These are phyloP conservation scores for Cordilura impudica DNA, from an alignment of 2,888 invertebrate genomes.

Conservation along the genomic window DNA sequence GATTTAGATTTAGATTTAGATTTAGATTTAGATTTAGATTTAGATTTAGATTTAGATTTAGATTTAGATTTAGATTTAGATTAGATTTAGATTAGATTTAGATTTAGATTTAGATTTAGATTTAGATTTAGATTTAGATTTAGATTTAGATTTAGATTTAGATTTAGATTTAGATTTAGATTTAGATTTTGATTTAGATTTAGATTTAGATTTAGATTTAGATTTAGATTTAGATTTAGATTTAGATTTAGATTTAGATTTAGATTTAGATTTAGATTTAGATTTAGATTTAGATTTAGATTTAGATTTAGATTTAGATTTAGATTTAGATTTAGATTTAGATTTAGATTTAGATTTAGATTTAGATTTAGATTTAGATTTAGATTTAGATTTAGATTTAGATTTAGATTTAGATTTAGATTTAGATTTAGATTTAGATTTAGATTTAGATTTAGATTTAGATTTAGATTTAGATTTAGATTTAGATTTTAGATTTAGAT, in stretches of 20 bases:
- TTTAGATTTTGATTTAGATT: background rate
- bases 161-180: background rate
- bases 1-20: too few relatives aligned
- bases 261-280: background rate
- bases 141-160: slow-evolving; percentile 6
- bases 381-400: background rate
- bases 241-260: background rate
- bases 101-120: background rate
- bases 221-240: background rate
- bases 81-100: background rate
- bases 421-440: background rate
- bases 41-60: too few relatives aligned
- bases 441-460: background rate
- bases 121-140: slow-evolving; percentile 16
- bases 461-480: slow-evolving; percentile 7
- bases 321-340: background rate
- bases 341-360: background rate
- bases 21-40: too few relatives aligned
- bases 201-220: background rate
- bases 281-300: background rate
- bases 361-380: background rate
- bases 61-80: too few relatives aligned
- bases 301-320: background rate
- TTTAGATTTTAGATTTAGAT: too few relatives aligned
- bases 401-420: background rate